Conservation (phyloP, 2,113 vertebrate species). For the Lampris megalopsis region DNA sequence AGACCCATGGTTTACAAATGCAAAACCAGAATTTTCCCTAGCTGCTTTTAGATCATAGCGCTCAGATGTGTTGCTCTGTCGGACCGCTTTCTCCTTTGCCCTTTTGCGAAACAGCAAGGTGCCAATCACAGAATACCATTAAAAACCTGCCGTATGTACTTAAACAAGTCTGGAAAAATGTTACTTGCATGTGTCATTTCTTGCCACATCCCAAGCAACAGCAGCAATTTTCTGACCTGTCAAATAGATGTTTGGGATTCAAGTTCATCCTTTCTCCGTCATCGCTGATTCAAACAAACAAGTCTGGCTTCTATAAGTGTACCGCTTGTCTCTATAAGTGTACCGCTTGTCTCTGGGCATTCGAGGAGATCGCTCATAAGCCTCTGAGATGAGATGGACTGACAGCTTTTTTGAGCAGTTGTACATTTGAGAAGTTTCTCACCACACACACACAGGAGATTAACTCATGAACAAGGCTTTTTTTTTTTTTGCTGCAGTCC, state of each 20-base stretch:
- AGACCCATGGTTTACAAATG: not conserved
- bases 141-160: too few species aligned
- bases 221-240: conserved; percentile 25
- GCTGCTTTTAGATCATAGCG: too few species aligned
- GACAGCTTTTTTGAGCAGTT: conserved; percentile 49
- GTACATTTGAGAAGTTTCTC: conserved; percentile 49
- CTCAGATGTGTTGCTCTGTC: too few species aligned
- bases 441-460: conserved; percentile 33
- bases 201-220: not conserved
- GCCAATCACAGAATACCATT: too few species aligned
- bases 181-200: not conserved
- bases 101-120: too few species aligned
- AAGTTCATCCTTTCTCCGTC: conserved; percentile 59
- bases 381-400: conserved; percentile 51
- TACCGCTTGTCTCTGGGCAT: conserved; percentile 67
- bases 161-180: not conserved
- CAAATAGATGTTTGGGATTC: conserved; percentile 56
- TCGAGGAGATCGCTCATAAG: conserved; percentile 72
- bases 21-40: too few species aligned
- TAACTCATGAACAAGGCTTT: conserved; percentile 4
- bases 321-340: conserved; percentile 58
- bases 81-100: too few species aligned
- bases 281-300: conserved; percentile 65
- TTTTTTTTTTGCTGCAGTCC: not conserved
- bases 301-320: not conserved